Base-by-base conservation (phyloP, 37 sponge, comb jelly and placozoan species). In the Oopsacas minuta region DNA sequence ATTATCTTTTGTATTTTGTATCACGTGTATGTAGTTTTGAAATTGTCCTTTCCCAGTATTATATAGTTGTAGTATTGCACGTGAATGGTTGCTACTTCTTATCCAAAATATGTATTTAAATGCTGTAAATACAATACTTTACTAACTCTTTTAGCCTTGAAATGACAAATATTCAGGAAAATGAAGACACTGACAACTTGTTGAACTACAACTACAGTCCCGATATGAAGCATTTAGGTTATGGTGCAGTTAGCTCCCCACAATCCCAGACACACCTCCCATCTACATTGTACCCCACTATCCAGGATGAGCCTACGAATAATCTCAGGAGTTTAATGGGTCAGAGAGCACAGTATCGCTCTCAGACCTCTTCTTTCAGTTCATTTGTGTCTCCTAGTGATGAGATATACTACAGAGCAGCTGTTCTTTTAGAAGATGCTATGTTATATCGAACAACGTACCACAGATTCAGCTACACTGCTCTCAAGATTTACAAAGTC, bases 391-490 rank as follows among this genome's bases (percentile, higher is more conserved):
- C 82, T 7, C 36, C 46, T 17, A 28, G 85, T 52, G 85, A 39
- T 32, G 75, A 61, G 75, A 34, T 61, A 25, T 61, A 25, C 75
- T n/a, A 32, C 75, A 10, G 75, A 61, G 89, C 90, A 30, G 84
- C 91, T 0, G 86, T 91, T 39, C 91, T 93, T 38, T 88, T 93
- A 36, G 91, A 91, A 34, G 93, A 93, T 82, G 91, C 88, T 22
- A 87, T 92, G 61, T 32, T 90, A 81, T 93, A 93, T 51, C 86
- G 94, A 0, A 87, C 94, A 20, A 93, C 91, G 52, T 88, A 91
- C 38, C 96, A 95, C 87, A 90, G 86, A 38, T 38, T 82, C 83
- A 38, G 12, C 28, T 82, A 83, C 49, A 36, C 30, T 28, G 82
- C 92, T 36, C 90, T 95, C 39, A 90, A 84, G 39, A 28, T 92